Evolutionary conservation across 2,888 invertebrate genomes (phyloP).

Genomic region (Drosophila recens): DNA sequence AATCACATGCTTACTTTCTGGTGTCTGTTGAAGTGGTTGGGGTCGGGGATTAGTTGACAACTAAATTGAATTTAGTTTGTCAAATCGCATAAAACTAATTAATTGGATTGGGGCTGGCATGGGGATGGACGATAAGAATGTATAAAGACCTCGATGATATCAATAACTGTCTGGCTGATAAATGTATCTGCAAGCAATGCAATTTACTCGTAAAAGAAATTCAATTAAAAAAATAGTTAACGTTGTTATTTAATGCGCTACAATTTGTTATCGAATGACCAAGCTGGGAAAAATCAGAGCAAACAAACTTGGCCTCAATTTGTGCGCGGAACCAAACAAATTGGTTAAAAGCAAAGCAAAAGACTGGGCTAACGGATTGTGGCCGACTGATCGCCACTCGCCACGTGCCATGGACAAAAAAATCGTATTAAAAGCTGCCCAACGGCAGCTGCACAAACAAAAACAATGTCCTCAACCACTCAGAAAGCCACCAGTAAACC

Average conservation of each 20-base stretch:
- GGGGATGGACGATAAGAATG: neutral
- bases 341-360: conserved; percentile 45
- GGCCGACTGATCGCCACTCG: conserved; percentile 50
- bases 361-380: conserved; percentile 31
- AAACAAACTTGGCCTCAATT: conserved; percentile 54
- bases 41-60: conserved; percentile 11
- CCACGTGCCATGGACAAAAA: conserved; percentile 42
- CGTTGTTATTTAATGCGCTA: conserved; percentile 46
- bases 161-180: conserved; percentile 26
- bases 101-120: conserved; percentile 19
- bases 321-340: conserved; percentile 39
- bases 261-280: conserved; percentile 55
- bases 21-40: conserved; percentile 10
- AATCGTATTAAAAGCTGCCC: conserved; percentile 59
- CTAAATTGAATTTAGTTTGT: conserved; percentile 35
- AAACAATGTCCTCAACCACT: conserved; percentile 40
- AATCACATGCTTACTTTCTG: conserved; percentile 6
- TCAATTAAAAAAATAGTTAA: conserved; percentile 44
- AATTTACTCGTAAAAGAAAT: conserved; percentile 15
- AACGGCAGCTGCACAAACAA: conserved; percentile 57
- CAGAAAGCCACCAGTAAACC: conserved; percentile 13
- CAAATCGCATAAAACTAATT: conserved; percentile 21
- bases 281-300: conserved; percentile 47
- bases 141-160: conserved; percentile 10
- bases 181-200: conserved; percentile 10